A percentile compares a stretch with the other conserved stretches of the same genome.
Evolutionary conservation across 2,113 vertebrate species (phyloP).

Genomic region (Sialia sialis): DNA sequence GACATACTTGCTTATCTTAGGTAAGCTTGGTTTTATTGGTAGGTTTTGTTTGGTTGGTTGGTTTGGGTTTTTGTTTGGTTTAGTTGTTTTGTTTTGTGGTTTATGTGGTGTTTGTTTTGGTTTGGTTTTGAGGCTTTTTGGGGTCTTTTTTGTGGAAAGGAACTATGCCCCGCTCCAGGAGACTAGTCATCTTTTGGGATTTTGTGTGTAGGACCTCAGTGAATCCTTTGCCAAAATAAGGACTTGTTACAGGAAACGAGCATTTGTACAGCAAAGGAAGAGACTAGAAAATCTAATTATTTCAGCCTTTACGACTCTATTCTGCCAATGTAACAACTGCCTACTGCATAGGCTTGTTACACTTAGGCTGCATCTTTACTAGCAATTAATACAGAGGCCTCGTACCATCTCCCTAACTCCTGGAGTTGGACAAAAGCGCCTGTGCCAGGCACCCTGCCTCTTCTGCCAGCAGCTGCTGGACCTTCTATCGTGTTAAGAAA

Average conservation of each 20-base stretch:
- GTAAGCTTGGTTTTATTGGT: not conserved
- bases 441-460: fast-evolving
- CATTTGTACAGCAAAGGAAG: not conserved
- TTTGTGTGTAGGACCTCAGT: not conserved
- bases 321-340: not conserved
- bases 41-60: no score
- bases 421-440: not conserved
- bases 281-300: not conserved
- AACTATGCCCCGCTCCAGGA: not conserved
- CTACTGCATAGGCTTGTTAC: not conserved
- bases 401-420: fast-evolving
- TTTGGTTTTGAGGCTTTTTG: not conserved
- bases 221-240: not conserved
- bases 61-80: no score
- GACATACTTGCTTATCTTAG: not conserved
- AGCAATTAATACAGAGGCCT: not conserved
- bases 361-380: not conserved
- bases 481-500: fast-evolving
- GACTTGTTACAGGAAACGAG: not conserved
- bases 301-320: fast-evolving
- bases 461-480: no score
- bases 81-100: not conserved
- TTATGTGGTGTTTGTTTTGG: not conserved
- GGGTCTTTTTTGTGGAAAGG: not conserved
- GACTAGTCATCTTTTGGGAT: not conserved